Evolutionary conservation across 2,888 invertebrate species (phyloP).

Genomic region (Drosophila tripunctata): DNA sequence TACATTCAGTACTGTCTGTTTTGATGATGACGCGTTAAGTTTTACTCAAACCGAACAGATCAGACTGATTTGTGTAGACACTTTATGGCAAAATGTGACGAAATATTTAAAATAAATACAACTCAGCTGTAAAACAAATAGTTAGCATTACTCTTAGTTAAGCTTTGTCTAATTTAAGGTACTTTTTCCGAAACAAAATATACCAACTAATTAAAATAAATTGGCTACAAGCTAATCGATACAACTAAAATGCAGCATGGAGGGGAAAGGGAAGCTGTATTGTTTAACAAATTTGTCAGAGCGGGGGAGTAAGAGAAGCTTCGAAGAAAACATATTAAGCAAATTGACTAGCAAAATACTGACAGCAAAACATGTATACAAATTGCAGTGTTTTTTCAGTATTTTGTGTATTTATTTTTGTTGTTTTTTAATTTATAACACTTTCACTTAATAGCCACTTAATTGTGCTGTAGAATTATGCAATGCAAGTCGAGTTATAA

Average conservation of each 20-base stretch:
- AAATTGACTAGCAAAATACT: constrained; percentile 13
- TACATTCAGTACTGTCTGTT: constrained; percentile 41
- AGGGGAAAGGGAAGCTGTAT: too few relatives aligned
- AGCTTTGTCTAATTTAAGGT: not conserved
- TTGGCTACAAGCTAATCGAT: constrained; percentile 34
- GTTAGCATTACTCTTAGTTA: not conserved
- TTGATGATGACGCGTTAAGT: constrained; percentile 51
- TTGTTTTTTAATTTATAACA: constrained; percentile 60
- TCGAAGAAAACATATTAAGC: not conserved
- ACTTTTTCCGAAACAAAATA: constrained; percentile 48
- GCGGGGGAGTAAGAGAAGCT: not conserved
- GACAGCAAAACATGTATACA: constrained; percentile 14
- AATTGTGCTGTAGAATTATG: constrained; percentile 56
- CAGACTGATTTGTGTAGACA: constrained; percentile 17
- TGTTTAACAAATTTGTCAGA: too few relatives aligned
- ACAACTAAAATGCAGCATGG: constrained; percentile 32
- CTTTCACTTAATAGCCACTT: constrained; percentile 71
- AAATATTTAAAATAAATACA: too few relatives aligned
- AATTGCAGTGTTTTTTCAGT: constrained; percentile 38
- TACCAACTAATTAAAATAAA: constrained; percentile 72
- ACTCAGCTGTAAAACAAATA: not conserved
- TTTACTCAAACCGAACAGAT: constrained; percentile 13
- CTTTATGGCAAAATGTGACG: not conserved
- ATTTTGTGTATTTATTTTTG: constrained; percentile 8
- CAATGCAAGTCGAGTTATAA: constrained; percentile 37